These are phyloP conservation scores for Styela plicata DNA, from an alignment of 23 tunicate species.

Conservation along the genomic window DNA sequence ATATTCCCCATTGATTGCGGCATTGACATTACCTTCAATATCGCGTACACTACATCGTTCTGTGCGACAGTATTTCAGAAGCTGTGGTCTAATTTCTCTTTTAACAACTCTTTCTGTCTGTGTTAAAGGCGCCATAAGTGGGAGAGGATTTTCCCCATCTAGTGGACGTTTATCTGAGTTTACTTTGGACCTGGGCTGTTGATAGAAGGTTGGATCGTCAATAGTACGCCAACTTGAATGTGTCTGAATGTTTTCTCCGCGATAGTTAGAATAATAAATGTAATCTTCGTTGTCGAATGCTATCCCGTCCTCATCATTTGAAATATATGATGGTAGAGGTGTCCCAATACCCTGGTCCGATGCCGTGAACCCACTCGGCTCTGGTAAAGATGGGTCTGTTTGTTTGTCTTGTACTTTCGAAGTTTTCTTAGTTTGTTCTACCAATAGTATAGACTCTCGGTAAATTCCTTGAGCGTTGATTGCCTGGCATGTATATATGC, in stretches of 20 bases:
- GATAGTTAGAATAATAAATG: neutral
- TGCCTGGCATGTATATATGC: conserved; percentile 35
- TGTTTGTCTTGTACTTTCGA: neutral
- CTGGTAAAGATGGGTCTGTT: neutral
- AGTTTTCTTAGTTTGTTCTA: neutral
- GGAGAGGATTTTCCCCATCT: neutral
- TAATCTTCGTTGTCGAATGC: neutral
- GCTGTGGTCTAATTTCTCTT: neutral
- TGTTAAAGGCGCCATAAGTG: neutral
- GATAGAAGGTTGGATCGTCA: neutral
- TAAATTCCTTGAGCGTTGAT: conserved; percentile 13
- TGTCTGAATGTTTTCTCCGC: neutral
- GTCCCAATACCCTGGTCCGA: neutral
- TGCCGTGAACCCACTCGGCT: neutral
- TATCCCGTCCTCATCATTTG: neutral
- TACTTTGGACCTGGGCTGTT: neutral
- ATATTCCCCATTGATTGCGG: neutral
- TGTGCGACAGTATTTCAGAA: neutral
- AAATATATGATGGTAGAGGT: neutral
- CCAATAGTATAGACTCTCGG: conserved; percentile 1
- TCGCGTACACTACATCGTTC: neutral
- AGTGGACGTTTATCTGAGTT: neutral
- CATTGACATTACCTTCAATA: neutral
- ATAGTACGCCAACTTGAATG: neutral
- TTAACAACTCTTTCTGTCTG: neutral